phyloP scores from a whole-genome alignment of 2,888 invertebrate species.

The Choreutis nemorana region DNA sequence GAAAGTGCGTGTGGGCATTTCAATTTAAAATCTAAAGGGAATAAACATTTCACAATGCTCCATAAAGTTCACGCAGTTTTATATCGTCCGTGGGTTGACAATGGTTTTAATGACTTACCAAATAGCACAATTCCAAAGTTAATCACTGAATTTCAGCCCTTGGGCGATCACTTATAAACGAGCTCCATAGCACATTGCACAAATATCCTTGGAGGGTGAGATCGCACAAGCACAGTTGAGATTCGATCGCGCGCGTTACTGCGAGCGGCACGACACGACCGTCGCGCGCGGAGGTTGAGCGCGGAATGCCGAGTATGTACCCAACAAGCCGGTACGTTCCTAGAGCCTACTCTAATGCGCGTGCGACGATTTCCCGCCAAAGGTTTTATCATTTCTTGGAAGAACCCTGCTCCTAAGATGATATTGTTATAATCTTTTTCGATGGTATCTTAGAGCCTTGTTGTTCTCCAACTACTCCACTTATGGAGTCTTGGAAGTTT shows the following conservation, averaged over 20 bases:
- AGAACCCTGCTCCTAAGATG: no score
- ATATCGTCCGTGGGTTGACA: conserved; percentile 10
- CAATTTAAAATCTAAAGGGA: conserved; percentile 14
- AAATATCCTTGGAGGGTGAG: conserved; percentile 22
- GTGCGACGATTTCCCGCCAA: conserved; percentile 1
- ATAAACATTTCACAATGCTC: conserved; percentile 28
- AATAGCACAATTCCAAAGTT: conserved; percentile 18
- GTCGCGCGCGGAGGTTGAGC: conserved; percentile 57
- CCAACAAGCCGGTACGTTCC: conserved; percentile 15
- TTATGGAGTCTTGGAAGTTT: no score
- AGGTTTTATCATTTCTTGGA: no score
- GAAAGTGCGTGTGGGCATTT: conserved; percentile 15
- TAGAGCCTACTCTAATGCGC: conserved; percentile 12
- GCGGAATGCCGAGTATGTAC: conserved; percentile 26
- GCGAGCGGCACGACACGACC: conserved; percentile 46
- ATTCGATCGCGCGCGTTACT: conserved; percentile 33
- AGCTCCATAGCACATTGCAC: conserved; percentile 46
- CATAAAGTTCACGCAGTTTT: conserved; percentile 25
- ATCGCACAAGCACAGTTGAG: conserved; percentile 31
- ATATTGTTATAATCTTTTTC: no score
- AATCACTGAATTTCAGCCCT: conserved; percentile 21
- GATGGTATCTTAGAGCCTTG: no score
- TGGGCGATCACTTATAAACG: conserved; percentile 47
- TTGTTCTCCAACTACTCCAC: no score
- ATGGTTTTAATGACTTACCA: conserved; percentile 21